Conservation (phyloP, 2,888 invertebrate species). For the Hyposoter didymator region DNA sequence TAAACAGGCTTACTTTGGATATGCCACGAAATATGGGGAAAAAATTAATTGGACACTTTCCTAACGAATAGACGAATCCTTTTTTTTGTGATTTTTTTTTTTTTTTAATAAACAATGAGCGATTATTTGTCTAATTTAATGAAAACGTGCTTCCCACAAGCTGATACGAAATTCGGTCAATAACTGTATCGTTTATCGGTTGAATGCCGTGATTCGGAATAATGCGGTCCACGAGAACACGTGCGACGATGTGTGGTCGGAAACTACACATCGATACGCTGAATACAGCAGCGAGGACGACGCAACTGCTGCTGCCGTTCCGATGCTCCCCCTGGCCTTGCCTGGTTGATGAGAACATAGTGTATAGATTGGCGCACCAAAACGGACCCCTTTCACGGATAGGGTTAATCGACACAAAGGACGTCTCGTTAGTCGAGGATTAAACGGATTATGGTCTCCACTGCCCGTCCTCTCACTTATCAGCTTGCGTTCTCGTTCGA, state of each 20-base stretch:
- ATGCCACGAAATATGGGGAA: too few relatives aligned
- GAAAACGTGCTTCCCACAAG: background rate
- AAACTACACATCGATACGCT: constrained; percentile 41
- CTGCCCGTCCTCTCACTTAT: constrained; percentile 45
- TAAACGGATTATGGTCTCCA: constrained; percentile 79
- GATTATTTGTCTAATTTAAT: background rate
- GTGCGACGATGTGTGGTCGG: constrained; percentile 14
- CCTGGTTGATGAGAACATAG: constrained; percentile 19
- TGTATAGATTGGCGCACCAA: constrained; percentile 55
- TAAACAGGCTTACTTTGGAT: too few relatives aligned
- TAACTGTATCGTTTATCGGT: background rate
- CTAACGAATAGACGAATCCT: background rate
- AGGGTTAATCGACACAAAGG: constrained; percentile 74
- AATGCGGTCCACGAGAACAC: background rate
- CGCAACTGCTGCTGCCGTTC: constrained; percentile 42
- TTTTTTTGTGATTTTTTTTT: too few relatives aligned
- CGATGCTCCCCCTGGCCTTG: background rate
- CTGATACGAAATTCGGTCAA: background rate
- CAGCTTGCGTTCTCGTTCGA: constrained; percentile 2
- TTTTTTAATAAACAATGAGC: background rate
- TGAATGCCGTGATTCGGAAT: constrained; percentile 34
- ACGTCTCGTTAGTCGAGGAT: constrained; percentile 79
- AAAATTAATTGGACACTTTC: background rate
- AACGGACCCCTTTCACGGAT: constrained; percentile 54
- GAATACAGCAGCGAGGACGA: constrained; percentile 34